These are phyloP conservation scores for Paracanthobrama guichenoti DNA, from an alignment of 2,113 vertebrate species.

Conservation along the genomic window DNA sequence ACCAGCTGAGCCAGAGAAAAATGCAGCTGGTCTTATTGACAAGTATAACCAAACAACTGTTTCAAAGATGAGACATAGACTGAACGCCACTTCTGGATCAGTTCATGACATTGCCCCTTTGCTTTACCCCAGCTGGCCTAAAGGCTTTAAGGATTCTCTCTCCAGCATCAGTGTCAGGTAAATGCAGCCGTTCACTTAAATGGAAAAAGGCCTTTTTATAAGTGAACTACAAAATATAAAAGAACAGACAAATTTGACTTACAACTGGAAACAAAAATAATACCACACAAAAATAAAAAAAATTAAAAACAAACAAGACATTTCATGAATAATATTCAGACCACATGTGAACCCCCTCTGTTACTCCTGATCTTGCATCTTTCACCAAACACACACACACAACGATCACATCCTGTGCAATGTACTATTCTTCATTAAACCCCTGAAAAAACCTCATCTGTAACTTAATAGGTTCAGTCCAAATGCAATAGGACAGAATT, in stretches of 20 bases:
- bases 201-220: constrained; percentile 9
- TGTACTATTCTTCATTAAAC: not conserved
- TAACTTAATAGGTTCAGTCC: not conserved
- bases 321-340: constrained; percentile 45
- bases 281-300: constrained; percentile 49
- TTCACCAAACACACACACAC: constrained; percentile 40
- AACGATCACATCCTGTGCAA: constrained; percentile 9
- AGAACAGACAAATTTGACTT: constrained; percentile 24
- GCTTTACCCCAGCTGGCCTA: not conserved
- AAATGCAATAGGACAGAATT: not conserved
- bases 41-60: not conserved
- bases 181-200: constrained; percentile 11
- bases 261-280: constrained; percentile 37
- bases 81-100: not conserved
- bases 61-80: not conserved
- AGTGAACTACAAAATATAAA: constrained; percentile 16
- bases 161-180: not conserved
- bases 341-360: constrained; percentile 50
- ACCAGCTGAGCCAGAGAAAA: constrained; percentile 14
- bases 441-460: not conserved
- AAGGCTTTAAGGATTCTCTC: not conserved
- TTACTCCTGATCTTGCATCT: constrained; percentile 28
- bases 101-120: not conserved
- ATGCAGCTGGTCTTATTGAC: constrained; percentile 28
- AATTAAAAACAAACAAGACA: not conserved